Percentiles rank a stretch among this genome's conserved stretches.
These are phyloP conservation scores for Drosophila suzukii DNA, from an alignment of 1,140 invertebrate genomes.

Conservation along the genomic window DNA sequence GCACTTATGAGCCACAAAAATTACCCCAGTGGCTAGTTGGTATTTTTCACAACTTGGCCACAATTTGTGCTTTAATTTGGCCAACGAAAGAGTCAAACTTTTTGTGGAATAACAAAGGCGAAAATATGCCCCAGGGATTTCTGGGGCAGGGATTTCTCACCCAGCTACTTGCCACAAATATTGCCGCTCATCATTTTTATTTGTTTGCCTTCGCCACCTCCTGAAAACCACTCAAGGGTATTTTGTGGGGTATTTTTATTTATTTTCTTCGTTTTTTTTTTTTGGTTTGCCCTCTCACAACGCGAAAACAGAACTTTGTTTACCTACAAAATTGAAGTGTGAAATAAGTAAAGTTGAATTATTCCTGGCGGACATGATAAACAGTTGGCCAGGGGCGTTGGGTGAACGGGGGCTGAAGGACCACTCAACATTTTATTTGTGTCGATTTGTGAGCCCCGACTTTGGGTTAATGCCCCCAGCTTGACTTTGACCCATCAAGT, in stretches of 20 bases:
- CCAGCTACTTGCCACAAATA: constrained; percentile 59
- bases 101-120: constrained; percentile 61
- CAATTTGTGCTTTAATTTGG: constrained; percentile 83
- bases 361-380: constrained; percentile 84
- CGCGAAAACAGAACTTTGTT: constrained; percentile 66
- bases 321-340: constrained; percentile 83
- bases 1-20: constrained; percentile 60
- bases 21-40: constrained; percentile 79
- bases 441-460: constrained; percentile 76
- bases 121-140: constrained; percentile 75
- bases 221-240: constrained; percentile 36
- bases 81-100: constrained; percentile 68
- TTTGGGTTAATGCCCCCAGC: constrained; percentile 53
- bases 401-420: constrained; percentile 8
- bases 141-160: constrained; percentile 26
- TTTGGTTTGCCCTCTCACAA: constrained; percentile 5
- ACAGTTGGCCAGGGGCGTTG: constrained; percentile 57
- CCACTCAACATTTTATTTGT: constrained; percentile 73
- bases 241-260: constrained; percentile 39
- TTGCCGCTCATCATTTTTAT: constrained; percentile 81
- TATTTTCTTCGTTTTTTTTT: constrained; percentile 18
- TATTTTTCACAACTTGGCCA: constrained; percentile 75
- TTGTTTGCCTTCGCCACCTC: constrained; percentile 69
- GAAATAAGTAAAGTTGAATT: constrained; percentile 83
- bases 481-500: constrained; percentile 50